These are phyloP conservation scores for Catotricha subobsoleta DNA, from an alignment of 2,888 invertebrate species.

Conservation along the genomic window DNA sequence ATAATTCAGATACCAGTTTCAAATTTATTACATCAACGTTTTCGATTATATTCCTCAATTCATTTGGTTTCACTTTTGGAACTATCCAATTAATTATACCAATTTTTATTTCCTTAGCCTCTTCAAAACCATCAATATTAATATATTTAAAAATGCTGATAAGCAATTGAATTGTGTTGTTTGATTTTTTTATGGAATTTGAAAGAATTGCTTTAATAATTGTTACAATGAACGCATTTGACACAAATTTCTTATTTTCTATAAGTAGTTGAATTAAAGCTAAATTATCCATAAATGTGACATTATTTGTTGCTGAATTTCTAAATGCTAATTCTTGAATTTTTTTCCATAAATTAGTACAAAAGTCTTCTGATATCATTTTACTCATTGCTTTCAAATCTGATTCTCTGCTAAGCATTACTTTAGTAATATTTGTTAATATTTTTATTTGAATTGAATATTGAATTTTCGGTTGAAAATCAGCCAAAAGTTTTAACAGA, in stretches of 20 bases:
- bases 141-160: background rate
- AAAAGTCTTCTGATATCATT: conserved; percentile 4
- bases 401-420: conserved; percentile 5
- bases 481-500: conserved; percentile 13
- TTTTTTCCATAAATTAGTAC: conserved; percentile 7
- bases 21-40: background rate
- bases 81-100: conserved; percentile 3
- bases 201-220: background rate
- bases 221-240: conserved; percentile 3
- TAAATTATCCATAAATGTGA: conserved; percentile 1
- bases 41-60: conserved; percentile 2
- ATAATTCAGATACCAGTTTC: background rate
- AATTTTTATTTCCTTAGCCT: background rate
- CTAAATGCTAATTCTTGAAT: conserved; percentile 5
- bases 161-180: background rate
- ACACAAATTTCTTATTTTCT: conserved; percentile 4
- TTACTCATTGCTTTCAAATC: background rate
- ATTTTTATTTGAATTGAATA: conserved; percentile 4
- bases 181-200: conserved; percentile 3
- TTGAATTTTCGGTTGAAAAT: conserved; percentile 10
- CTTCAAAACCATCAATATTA: background rate
- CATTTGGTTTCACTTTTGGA: background rate
- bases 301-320: conserved; percentile 6
- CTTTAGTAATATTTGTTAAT: background rate
- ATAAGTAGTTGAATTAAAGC: conserved; percentile 7